Evolutionary conservation across 2,888 invertebrate species (phyloP), one percentile per base, ranked within the genome.

Genomic region (Polydrusus tereticollis): DNA sequence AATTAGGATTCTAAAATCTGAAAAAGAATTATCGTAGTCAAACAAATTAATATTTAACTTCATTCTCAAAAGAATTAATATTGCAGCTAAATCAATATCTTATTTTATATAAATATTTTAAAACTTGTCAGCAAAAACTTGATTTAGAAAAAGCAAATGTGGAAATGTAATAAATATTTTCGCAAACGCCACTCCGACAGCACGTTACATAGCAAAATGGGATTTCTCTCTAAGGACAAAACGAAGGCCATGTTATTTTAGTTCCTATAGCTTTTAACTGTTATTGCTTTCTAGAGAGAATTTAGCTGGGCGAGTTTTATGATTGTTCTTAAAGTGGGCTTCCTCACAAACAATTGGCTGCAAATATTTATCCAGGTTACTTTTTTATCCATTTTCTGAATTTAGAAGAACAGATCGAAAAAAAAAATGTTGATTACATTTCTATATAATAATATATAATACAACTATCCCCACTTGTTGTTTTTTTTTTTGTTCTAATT

Each of bases 131-230:
- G 14, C 50, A 50, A 50, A n/a, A 41, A 16, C 38, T n/a, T n/a
- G n/a, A n/a, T n/a, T 26, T 41, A 52, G 33, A 66, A 50, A 68
- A 23, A 50, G 20, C 68, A 75, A 76, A 76, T 69, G 73, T 66
- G 71, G 72, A 77, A 75, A 76, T 77, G 75, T 77, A 77, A 76
- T 77, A 77, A 76, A 76, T 72, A 68, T 73, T 69, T 73, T 69
- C 59, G 74, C 75, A 75, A 75, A 77, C 77, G 75, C 59, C 65
- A 59, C 63, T 38, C 73, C 70, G 75, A 65, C 66, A 77, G 68
- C 60, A 75, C 70, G 65, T 71, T 73, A 70, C 75, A 67, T 62
- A 67, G 36, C 70, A 72, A 69, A 59, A 62, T 69, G 23, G 62
- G 62, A 69, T 69, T 69, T 69, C 55, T 60, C 62, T 69, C 69